phyloP scores from a whole-genome alignment of 2,113 vertebrate genomes.

The Lamprotornis superbus region DNA sequence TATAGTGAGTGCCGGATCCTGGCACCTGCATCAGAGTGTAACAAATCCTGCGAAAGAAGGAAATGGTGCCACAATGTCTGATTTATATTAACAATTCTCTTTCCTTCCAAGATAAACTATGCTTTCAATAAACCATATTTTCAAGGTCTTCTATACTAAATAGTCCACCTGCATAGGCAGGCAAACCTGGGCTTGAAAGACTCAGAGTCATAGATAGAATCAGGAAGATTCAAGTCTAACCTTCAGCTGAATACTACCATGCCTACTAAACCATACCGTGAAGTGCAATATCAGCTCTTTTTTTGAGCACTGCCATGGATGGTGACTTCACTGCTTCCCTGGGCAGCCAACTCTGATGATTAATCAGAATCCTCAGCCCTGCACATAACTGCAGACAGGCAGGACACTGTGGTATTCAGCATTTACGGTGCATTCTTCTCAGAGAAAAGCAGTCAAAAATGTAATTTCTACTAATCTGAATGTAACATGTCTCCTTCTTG shows the following conservation, averaged over 20 bases:
- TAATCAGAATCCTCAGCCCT: neutral
- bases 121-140: neutral
- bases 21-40: no score
- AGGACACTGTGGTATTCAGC: neutral
- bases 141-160: neutral
- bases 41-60: neutral
- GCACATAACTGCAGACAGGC: neutral
- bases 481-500: neutral
- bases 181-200: neutral
- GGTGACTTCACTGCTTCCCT: neutral
- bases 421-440: neutral
- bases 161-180: neutral
- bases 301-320: neutral
- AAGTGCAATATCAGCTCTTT: neutral
- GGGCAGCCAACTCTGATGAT: neutral
- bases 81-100: neutral
- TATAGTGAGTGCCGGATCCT: neutral
- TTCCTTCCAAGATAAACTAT: neutral
- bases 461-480: neutral
- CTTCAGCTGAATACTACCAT: neutral
- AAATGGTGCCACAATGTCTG: neutral
- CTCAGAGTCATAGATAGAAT: neutral
- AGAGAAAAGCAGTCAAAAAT: neutral
- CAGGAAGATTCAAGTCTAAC: neutral
- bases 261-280: neutral